Conservation (phyloP, 2,797 vertebrate genomes). For the Hoplostethus mediterraneus region DNA sequence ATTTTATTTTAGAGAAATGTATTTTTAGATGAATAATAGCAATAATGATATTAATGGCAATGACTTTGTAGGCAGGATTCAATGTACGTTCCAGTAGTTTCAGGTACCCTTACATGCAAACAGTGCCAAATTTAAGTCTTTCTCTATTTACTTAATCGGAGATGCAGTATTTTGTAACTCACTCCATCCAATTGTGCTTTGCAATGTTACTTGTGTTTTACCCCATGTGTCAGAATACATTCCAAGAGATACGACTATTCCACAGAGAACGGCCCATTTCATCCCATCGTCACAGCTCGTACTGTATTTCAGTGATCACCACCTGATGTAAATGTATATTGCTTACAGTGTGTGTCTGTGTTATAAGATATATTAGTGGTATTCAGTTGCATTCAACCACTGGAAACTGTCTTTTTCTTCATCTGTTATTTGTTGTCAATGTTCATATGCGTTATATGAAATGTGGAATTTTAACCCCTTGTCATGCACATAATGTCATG, state of each 20-base stretch:
- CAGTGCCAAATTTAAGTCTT: constrained; percentile 64
- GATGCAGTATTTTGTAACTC: constrained; percentile 48
- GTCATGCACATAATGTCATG: constrained; percentile 51
- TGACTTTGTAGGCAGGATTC: constrained; percentile 29
- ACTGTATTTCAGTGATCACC: constrained; percentile 41
- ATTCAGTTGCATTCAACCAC: constrained; percentile 41
- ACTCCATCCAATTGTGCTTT: constrained; percentile 39
- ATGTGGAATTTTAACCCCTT: constrained; percentile 50
- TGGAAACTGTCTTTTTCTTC: constrained; percentile 48
- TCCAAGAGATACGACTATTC: constrained; percentile 51
- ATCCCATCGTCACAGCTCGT: constrained; percentile 45
- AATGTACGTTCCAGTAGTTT: constrained; percentile 39
- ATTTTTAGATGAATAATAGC: constrained; percentile 68
- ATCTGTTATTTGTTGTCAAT: constrained; percentile 21
- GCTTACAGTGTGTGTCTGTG: constrained; percentile 20
- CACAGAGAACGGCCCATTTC: constrained; percentile 41
- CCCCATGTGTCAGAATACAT: constrained; percentile 47
- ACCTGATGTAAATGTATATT: constrained; percentile 37
- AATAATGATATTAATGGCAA: constrained; percentile 57
- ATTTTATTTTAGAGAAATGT: constrained; percentile 67
- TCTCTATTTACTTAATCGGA: constrained; percentile 41
- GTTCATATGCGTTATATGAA: constrained; percentile 51
- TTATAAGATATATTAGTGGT: constrained; percentile 15
- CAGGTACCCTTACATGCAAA: no score
- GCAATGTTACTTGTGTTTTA: constrained; percentile 54